Base-by-base conservation (phyloP, 2,797 vertebrate genomes). In the Nyctalus aviator region DNA sequence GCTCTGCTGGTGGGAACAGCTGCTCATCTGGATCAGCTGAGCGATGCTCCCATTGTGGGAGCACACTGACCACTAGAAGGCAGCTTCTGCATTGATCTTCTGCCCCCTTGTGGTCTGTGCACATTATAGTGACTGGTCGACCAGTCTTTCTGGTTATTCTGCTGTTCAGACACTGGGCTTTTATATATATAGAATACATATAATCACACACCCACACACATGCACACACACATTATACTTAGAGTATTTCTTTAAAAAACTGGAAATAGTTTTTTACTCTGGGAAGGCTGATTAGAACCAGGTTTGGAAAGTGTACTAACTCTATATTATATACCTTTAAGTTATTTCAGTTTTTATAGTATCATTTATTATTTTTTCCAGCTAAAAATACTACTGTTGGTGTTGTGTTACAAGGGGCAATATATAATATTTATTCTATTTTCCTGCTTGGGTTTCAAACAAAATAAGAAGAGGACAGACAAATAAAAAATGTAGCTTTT, bases 401-500 rank as follows among this genome's bases (percentile, higher is more conserved):
- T 71, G 1, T 78, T 84, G 8, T 71, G 1, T 78, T 84, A 6
- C 8, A 5, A 84, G 77, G 6, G 13, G 30, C 25, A 53, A 91
- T 78, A n/a, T 50, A 48, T 62, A 82, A 55, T 35, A 30, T 50
- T 17, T 5, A 57, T 78, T 78, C 27, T 21, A 69, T 32, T 69
- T 86, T 75, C 35, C n/a, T 78, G 5, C 15, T 30, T 83, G 37
- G 48, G 1, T 89, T 87, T 88, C n/a, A 96, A 77, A 71, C 13
- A 87, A 73, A 90, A 77, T 62, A 64, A 53, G 64, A 86, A 48
- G 79, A 72, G 75, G n/a, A 83, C 5, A 91, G 13, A 85, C 21
- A 92, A 93, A 72, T 25, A 23, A n/a, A 94, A 94, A 90, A 82
- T 48, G n/a, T 50, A 64, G 20, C 44, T 72, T 82, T 88, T 68